Base-by-base conservation (phyloP, 2,797 vertebrate genomes). In the Vireo griseus region DNA sequence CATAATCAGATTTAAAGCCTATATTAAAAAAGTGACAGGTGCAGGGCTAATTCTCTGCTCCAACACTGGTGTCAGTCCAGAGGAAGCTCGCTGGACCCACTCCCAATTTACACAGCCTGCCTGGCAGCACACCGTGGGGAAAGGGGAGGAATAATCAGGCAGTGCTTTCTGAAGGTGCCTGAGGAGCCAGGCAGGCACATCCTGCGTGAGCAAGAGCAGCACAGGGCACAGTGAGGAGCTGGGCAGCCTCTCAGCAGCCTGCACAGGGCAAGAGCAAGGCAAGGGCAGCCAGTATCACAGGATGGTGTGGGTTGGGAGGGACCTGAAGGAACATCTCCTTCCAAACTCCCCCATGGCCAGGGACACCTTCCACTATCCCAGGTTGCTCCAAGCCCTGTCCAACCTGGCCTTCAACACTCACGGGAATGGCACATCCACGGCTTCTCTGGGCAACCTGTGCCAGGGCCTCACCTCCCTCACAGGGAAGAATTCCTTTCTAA, bases 1-100 rank as follows among this genome's bases (percentile, higher is more conserved):
- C 96, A 83, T 92, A 96, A 97, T 96, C 92, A 96, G 93, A 97
- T 97, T 96, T 97, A 95, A 86, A 95, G 91, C 71, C 90, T 88
- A 1, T 13, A 81, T 92, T 94, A 54, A 84, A 93, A 50, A 75
- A 86, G 92, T 48, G 76, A 92, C 91, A 95, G 89, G 95, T 91
- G 95, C 57, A 50, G 72, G 84, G 61, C 88, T 89, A 50, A 77
- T 84, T 89, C 92, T 86, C 55, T 1, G 1, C 68, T 92, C 74
- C 72, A 11, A 1, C 40, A 5, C 75, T 71, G 76, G 61, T 88
- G 50, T 14, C 0, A 0, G 74, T 80, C 77, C 95, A 95, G 76
- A 87, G 78, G 69, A 71, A 95, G 82, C 55, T 33, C 9, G 1
- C 35, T 66, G 89, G 92, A 91, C 71, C 71, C 7, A 2, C 52